These are phyloP conservation scores for Telenomus remus DNA, from an alignment of 1,140 invertebrate genomes.

Conservation along the genomic window DNA sequence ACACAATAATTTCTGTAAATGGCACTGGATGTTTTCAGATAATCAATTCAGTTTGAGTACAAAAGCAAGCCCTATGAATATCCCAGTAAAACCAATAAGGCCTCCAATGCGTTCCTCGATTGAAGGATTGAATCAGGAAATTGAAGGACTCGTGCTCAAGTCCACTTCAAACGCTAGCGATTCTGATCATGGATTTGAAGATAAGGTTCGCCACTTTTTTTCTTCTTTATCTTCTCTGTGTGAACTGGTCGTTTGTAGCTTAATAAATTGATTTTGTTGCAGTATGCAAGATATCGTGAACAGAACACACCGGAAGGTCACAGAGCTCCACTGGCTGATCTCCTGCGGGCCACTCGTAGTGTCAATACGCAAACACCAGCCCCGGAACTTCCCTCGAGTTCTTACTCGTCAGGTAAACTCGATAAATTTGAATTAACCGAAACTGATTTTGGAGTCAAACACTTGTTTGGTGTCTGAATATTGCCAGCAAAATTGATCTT, in stretches of 20 bases:
- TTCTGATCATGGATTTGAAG: constrained; percentile 70
- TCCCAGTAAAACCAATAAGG: constrained; percentile 77
- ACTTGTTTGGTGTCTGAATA: neutral
- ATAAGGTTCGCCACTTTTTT: constrained; percentile 62
- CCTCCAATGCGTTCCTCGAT: constrained; percentile 87
- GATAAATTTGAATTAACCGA: neutral
- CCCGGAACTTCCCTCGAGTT: constrained; percentile 75
- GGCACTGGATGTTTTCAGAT: constrained; percentile 58
- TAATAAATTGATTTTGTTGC: constrained; percentile 9
- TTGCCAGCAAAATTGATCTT: neutral
- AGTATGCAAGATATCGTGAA: constrained; percentile 74
- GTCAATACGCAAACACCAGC: constrained; percentile 90
- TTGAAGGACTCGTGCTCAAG: constrained; percentile 81
- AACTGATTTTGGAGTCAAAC: neutral
- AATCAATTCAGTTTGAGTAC: constrained; percentile 73
- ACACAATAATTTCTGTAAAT: too few species aligned
- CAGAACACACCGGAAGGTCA: constrained; percentile 88
- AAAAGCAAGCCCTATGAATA: constrained; percentile 78
- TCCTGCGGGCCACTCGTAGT: constrained; percentile 82
- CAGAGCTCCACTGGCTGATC: constrained; percentile 86
- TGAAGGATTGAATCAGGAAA: constrained; percentile 89
- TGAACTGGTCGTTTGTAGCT: neutral
- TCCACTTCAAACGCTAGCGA: constrained; percentile 68
- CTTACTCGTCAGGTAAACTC: constrained; percentile 77
- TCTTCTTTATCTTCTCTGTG: too few species aligned